Base-by-base conservation (phyloP, 2,888 invertebrate species). In the Tachina grossa region DNA sequence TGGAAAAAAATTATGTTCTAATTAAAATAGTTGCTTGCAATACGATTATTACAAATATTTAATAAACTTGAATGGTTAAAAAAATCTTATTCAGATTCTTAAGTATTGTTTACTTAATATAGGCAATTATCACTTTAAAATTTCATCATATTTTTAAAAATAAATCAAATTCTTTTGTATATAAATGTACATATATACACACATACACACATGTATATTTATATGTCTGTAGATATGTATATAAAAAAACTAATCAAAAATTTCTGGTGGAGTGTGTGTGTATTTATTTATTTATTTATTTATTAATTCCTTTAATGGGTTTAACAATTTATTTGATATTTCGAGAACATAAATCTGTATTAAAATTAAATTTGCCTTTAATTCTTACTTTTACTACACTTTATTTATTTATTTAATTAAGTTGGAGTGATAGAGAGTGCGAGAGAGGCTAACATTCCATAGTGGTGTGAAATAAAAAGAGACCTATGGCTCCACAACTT, bases 281-380 rank as follows among this genome's bases (percentile, higher is more conserved):
- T 8, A 8, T 1, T 6, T 31, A 8, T 22, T 55, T 69, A 19
- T 19, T 53, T 53, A 53, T 68, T 41, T 53, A 41, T 41, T 53
- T 19, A 69, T 43, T 69, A 41, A 41, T 69, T 69, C 68, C 68
- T 69, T 69, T 41, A 69, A 69, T 43, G 53, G 43, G 39, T 41
- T 53, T 14, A 10, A 53, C 1, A n/a, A 53, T 6, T 53, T 68
- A 41, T 14, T 41, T 31, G 51, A 11, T 68, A 39, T 11, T 49
- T 49, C 10, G 2, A 6, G 31, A 57, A 31, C 1, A 22, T 2
- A 57, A 22, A 39, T 31, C 57, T 22, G 8, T 57, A 10, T 57
- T 13, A 31, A 11, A 31, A 1, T 16, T 3, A 53, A 19, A 53
- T n/a, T 49, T 49, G 5, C 0, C n/a, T 49, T 49, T n/a, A n/a